Conservation (phyloP, 30 jellyfish, hydroid and myxozoan species). For the Aurelia aurita complex sp. Pacific region DNA sequence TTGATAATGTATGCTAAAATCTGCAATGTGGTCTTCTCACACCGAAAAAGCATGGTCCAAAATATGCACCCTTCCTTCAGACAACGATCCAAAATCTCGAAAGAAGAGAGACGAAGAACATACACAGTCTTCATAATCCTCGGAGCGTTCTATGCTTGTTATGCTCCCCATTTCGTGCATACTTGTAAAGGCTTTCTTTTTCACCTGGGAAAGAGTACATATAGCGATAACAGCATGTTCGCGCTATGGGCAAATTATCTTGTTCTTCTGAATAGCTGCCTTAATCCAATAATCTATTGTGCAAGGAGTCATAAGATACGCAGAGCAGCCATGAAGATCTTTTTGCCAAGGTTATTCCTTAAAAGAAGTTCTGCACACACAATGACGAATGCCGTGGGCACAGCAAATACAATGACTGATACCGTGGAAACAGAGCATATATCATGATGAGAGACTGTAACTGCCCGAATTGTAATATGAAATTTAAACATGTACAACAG, state of each 20-base stretch:
- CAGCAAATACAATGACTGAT: too few relatives aligned
- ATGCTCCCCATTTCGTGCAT: neutral
- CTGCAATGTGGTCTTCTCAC: too few relatives aligned
- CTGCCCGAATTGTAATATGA: too few relatives aligned
- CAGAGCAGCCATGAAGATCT: conserved; percentile 28
- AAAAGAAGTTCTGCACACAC: too few relatives aligned
- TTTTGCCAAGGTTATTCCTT: neutral
- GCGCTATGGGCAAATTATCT: conserved; percentile 51
- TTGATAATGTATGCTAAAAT: too few relatives aligned
- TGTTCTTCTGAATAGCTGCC: conserved; percentile 47
- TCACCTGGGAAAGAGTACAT: neutral
- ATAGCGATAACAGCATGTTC: neutral
- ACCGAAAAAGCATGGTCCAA: too few relatives aligned
- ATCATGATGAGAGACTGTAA: too few relatives aligned
- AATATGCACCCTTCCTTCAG: too few relatives aligned
- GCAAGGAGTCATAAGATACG: conserved; percentile 54
- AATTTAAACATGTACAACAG: too few relatives aligned
- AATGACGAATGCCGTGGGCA: too few relatives aligned
- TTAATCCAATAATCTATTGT: conserved; percentile 59
- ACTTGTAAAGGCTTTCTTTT: neutral
- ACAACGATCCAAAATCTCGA: too few relatives aligned
- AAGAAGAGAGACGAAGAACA: neutral
- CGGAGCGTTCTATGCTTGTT: neutral
- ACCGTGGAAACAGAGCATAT: too few relatives aligned
- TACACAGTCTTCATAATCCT: conserved; percentile 6